These are phyloP conservation scores for Gibbula magus DNA, from an alignment of 2,888 invertebrate genomes.

Conservation along the genomic window DNA sequence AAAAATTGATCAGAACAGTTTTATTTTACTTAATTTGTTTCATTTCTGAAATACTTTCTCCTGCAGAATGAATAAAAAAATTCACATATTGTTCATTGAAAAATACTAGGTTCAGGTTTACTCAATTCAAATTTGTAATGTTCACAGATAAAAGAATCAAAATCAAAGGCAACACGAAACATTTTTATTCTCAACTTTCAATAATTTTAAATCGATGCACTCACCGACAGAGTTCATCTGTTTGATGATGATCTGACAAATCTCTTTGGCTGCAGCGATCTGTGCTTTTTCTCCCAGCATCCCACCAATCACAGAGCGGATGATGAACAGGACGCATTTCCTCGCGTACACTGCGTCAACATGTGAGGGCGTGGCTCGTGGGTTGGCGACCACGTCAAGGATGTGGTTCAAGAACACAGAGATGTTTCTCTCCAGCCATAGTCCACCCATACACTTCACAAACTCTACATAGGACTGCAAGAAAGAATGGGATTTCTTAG, in stretches of 20 bases:
- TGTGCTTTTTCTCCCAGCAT: slow-evolving; percentile 98
- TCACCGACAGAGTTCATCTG: slow-evolving; percentile 85
- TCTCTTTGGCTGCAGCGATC: slow-evolving; percentile 91
- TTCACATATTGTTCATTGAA: too few relatives aligned
- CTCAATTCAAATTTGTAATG: too few relatives aligned
- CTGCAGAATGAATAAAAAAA: too few relatives aligned
- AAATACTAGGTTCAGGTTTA: too few relatives aligned
- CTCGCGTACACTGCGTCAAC: slow-evolving; percentile 98
- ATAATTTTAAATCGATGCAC: too few relatives aligned
- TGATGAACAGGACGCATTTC: slow-evolving; percentile 96
- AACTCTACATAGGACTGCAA: slow-evolving; percentile 94
- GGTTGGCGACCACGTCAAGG: slow-evolving; percentile 92
- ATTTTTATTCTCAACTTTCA: too few relatives aligned
- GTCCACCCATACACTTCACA: slow-evolving; percentile 92
- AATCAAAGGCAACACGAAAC: too few relatives aligned
- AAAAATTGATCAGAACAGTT: too few relatives aligned
- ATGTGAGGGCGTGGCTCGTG: slow-evolving; percentile 95
- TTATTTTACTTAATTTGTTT: too few relatives aligned
- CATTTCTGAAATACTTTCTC: too few relatives aligned
- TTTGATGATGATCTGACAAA: slow-evolving; percentile 91
- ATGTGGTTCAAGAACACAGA: slow-evolving; percentile 90
- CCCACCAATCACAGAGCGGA: slow-evolving; percentile 92
- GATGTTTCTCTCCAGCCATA: slow-evolving; percentile 95
- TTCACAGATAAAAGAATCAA: too few relatives aligned
- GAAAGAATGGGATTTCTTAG: slow-evolving; percentile 78